These are phyloP conservation scores for Anaspis maculata DNA, from an alignment of 2,888 invertebrate species.

Conservation along the genomic window DNA sequence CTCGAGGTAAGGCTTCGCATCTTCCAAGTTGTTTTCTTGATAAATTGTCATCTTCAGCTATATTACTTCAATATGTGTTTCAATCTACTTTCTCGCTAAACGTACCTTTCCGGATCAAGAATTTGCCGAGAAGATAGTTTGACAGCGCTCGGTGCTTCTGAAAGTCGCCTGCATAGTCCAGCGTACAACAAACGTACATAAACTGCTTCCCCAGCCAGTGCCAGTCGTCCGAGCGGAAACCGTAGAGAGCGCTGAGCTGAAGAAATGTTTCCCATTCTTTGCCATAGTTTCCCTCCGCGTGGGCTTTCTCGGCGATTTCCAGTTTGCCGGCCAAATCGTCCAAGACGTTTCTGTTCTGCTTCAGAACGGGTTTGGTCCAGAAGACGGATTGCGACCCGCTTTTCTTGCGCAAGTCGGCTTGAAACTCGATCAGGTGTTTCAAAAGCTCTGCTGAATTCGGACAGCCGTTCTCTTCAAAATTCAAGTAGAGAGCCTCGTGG, in stretches of 20 bases:
- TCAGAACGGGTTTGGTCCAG: slow-evolving; percentile 34
- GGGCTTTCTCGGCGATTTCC: slow-evolving; percentile 12
- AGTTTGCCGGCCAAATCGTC: too few relatives aligned
- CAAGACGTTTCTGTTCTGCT: slow-evolving; percentile 28
- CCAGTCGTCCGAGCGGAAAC: slow-evolving; percentile 35
- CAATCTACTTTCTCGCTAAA: too few relatives aligned
- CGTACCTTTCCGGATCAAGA: slow-evolving; percentile 47
- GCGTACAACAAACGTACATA: slow-evolving; percentile 42
- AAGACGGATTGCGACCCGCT: slow-evolving; percentile 48
- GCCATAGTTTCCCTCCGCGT: slow-evolving; percentile 15
- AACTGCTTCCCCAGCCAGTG: slow-evolving; percentile 53
- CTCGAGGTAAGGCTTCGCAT: slow-evolving; percentile 26
- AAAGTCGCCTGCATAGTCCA: slow-evolving; percentile 41
- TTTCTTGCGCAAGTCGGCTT: slow-evolving; percentile 43
- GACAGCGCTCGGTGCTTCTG: slow-evolving; percentile 43
- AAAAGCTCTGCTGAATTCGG: slow-evolving; percentile 46
- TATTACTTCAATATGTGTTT: too few relatives aligned
- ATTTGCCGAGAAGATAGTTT: slow-evolving; percentile 48
- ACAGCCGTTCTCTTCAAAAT: slow-evolving; percentile 47
- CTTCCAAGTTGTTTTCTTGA: slow-evolving; percentile 25
- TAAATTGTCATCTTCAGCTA: too few relatives aligned
- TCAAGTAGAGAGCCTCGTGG: slow-evolving; percentile 48
- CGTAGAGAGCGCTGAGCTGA: slow-evolving; percentile 40
- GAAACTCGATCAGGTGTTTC: slow-evolving; percentile 48
- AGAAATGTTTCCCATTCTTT: slow-evolving; percentile 39